phyloP scores from a whole-genome alignment of 2,113 vertebrate genomes.

The Glaucomys volans region DNA sequence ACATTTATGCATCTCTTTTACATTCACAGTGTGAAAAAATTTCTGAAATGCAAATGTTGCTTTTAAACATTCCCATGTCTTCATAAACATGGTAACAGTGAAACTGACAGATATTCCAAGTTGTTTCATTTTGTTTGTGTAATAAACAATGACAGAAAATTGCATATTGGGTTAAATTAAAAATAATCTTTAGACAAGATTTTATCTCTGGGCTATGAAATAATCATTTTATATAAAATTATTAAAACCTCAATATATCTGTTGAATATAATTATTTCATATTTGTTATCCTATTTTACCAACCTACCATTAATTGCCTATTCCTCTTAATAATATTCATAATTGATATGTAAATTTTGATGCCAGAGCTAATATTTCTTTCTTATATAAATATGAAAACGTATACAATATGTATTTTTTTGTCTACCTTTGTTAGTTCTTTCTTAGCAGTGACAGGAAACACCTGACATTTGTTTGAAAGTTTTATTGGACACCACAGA shows the following conservation, averaged over 20 bases:
- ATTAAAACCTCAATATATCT: neutral
- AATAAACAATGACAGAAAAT: neutral
- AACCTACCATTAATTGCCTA: neutral
- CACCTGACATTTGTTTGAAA: neutral
- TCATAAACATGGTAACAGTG: neutral
- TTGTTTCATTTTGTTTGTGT: neutral
- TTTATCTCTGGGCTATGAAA: neutral
- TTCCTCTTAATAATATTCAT: neutral
- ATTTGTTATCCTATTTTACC: neutral
- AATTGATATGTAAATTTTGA: neutral
- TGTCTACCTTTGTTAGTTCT: neutral
- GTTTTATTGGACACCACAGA: neutral
- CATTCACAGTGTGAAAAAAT: constrained; percentile 33
- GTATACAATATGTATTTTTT: neutral
- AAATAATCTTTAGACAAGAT: neutral
- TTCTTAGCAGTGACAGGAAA: neutral
- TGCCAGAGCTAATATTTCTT: neutral
- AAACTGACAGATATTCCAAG: neutral
- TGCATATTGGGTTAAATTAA: neutral
- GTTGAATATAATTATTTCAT: neutral
- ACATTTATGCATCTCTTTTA: constrained; percentile 27
- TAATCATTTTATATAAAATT: neutral
- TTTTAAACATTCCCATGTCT: constrained; percentile 37
- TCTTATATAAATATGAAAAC: neutral
- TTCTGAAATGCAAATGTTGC: constrained; percentile 4